These are phyloP conservation scores for Eilema sororculum DNA, from an alignment of 2,888 invertebrate genomes.

Conservation along the genomic window DNA sequence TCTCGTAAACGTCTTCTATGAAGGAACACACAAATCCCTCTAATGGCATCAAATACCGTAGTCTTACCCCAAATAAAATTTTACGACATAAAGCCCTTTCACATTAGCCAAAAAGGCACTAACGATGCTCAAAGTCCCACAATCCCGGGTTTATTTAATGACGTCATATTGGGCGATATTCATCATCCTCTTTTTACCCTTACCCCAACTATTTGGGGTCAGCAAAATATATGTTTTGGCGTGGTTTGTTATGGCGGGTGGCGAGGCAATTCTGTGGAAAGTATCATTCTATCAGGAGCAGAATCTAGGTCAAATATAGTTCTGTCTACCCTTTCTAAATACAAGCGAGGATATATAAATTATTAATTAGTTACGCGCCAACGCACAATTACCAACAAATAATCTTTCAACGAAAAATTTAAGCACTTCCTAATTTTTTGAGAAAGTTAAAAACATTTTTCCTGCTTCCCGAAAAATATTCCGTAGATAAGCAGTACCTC, in stretches of 20 bases:
- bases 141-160: slow-evolving; percentile 29
- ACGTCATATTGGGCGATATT: slow-evolving; percentile 24
- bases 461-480: neutral
- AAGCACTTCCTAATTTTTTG: neutral
- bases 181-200: slow-evolving; percentile 8
- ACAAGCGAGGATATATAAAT: neutral
- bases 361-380: neutral
- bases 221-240: slow-evolving; percentile 5
- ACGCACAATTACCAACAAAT: neutral
- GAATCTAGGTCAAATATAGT: neutral
- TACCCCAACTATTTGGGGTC: slow-evolving; percentile 3
- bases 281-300: neutral
- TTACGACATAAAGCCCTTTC: slow-evolving; percentile 19
- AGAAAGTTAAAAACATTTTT: neutral
- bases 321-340: neutral
- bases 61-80: slow-evolving; percentile 23
- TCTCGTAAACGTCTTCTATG: slow-evolving; percentile 1
- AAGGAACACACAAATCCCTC: slow-evolving; percentile 5
- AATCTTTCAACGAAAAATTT: neutral
- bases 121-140: slow-evolving; percentile 14
- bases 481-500: slow-evolving; percentile 9
- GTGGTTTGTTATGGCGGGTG: neutral
- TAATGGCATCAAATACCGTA: slow-evolving; percentile 19
- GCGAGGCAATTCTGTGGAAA: neutral
- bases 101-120: slow-evolving; percentile 24